Percentiles rank a stretch among this genome's conserved stretches.
These are phyloP conservation scores for Lathamus discolor DNA, from an alignment of 2,113 vertebrate species.

Conservation along the genomic window DNA sequence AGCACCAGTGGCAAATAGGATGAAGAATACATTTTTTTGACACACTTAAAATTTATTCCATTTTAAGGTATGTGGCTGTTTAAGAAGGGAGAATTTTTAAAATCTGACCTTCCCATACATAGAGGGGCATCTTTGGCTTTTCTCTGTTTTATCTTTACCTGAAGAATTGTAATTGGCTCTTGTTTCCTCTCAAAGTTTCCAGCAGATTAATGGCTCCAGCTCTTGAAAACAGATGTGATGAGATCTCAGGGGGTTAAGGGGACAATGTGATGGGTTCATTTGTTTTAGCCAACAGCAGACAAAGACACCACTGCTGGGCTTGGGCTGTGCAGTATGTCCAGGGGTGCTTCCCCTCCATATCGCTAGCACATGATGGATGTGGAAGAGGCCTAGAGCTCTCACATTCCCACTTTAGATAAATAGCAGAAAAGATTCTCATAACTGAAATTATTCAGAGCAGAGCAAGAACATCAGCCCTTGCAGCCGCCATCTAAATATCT, in stretches of 20 bases:
- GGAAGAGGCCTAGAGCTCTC: neutral
- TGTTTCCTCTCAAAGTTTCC: neutral
- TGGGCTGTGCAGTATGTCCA: neutral
- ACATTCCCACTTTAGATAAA: neutral
- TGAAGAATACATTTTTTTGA: neutral
- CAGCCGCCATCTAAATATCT: neutral
- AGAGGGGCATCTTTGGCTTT: neutral
- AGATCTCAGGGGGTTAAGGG: neutral
- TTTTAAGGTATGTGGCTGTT: neutral
- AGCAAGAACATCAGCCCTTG: neutral
- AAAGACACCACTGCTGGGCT: neutral
- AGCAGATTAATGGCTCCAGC: slow-evolving; percentile 31
- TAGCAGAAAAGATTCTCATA: neutral
- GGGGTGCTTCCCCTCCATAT: neutral
- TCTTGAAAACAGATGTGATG: neutral
- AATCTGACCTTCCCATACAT: neutral
- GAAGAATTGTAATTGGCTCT: neutral
- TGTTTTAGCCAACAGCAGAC: neutral
- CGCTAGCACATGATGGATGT: neutral
- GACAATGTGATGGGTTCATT: neutral
- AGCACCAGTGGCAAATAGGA: neutral
- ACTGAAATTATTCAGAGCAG: neutral
- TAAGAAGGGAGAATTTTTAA: neutral
- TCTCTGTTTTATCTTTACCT: neutral
- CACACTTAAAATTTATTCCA: neutral